Evolutionary conservation across 2,113 vertebrate genomes (phyloP).

Genomic region (Coptodon rendalli): DNA sequence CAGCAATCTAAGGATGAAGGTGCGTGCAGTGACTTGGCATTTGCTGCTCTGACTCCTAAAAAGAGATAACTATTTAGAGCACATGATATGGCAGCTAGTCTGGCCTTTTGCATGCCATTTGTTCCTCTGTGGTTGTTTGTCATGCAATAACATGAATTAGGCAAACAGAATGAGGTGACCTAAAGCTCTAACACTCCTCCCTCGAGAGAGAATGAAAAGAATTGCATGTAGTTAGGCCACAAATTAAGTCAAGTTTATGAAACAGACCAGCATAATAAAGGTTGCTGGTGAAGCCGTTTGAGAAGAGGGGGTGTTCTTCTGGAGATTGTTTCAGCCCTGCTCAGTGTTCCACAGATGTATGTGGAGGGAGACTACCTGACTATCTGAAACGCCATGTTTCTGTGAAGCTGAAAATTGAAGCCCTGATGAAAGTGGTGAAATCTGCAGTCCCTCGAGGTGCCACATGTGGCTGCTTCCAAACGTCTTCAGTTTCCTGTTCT

Average conservation of each 20-base stretch:
- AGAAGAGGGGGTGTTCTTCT: not conserved
- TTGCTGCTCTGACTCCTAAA: not conserved
- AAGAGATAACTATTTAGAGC: not conserved
- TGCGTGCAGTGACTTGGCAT: not conserved
- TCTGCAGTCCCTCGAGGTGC: not conserved
- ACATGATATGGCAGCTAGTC: not conserved
- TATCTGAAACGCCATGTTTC: not conserved
- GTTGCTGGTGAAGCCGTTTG: not conserved
- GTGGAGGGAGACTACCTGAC: not conserved
- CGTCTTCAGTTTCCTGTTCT: not conserved
- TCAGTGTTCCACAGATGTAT: not conserved
- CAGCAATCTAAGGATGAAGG: not conserved
- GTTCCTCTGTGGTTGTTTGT: not conserved
- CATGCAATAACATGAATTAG: not conserved
- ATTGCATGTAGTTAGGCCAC: slow-evolving; percentile 33
- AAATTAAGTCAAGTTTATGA: slow-evolving; percentile 43
- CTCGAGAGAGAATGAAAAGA: not conserved
- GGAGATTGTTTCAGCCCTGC: not conserved
- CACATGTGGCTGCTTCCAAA: not conserved
- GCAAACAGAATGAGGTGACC: not conserved
- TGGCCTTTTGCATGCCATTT: not conserved
- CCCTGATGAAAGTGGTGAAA: not conserved
- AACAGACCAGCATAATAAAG: slow-evolving; percentile 32
- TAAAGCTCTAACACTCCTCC: not conserved
- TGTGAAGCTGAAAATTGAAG: not conserved